Conservation (phyloP, 2,888 invertebrate genomes). For the Yponomeuta plumbellus region DNA sequence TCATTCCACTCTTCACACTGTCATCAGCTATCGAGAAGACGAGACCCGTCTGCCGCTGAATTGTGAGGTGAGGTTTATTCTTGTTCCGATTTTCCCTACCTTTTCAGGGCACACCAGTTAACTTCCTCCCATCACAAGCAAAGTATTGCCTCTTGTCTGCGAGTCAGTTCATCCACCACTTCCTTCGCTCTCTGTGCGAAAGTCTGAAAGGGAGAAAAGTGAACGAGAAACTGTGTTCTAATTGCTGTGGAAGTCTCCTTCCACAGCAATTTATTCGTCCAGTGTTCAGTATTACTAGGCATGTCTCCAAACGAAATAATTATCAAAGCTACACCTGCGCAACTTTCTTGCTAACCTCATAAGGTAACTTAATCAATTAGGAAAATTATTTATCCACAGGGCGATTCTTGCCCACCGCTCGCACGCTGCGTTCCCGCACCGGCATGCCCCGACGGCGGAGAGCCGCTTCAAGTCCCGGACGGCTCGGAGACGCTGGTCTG, state of each 20-base stretch:
- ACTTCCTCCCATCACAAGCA: neutral
- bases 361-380: no score
- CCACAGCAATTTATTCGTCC: no score
- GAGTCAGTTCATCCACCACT: constrained; percentile 37
- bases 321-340: no score
- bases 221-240: no score
- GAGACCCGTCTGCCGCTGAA: constrained; percentile 69
- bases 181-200: no score
- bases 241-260: no score
- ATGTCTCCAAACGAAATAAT: no score
- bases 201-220: no score
- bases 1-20: constrained; percentile 61
- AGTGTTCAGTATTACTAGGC: no score
- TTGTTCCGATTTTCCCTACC: no score
- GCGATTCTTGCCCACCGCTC: constrained; percentile 84
- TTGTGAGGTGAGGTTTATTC: constrained; percentile 52
- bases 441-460: constrained; percentile 49
- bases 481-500: constrained; percentile 77
- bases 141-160: neutral
- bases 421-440: constrained; percentile 85
- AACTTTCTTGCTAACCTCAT: no score
- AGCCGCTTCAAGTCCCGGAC: constrained; percentile 61
- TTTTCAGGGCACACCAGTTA: constrained; percentile 16
- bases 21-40: constrained; percentile 74
- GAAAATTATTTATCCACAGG: constrained; percentile 39